phyloP scores from a whole-genome alignment of 2,113 vertebrate species.

The Micromys minutus region DNA sequence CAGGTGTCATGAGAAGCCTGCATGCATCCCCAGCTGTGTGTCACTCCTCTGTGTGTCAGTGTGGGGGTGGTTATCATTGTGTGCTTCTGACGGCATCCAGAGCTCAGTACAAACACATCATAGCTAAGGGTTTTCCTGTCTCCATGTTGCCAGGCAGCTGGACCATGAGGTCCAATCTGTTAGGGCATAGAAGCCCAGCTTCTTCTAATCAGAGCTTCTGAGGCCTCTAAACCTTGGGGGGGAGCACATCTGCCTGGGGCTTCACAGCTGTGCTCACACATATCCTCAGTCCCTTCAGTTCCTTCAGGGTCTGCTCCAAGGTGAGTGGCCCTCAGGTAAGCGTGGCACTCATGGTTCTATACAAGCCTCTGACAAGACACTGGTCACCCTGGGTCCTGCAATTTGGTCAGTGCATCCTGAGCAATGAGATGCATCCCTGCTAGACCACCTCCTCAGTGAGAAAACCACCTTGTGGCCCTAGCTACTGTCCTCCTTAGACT shows the following conservation, averaged over 20 bases:
- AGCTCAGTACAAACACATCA: constrained; percentile 55
- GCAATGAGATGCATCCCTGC: background rate
- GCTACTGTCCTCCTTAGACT: background rate
- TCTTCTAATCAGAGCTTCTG: background rate
- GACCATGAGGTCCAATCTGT: background rate
- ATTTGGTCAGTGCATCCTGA: background rate
- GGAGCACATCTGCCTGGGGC: background rate
- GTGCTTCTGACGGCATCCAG: constrained; percentile 68
- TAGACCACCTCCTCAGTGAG: background rate
- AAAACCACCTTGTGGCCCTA: background rate
- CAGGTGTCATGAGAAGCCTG: constrained; percentile 34
- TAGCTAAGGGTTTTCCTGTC: constrained; percentile 41
- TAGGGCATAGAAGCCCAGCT: background rate
- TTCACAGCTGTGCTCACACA: background rate
- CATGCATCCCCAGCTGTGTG: constrained; percentile 42
- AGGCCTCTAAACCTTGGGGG: background rate
- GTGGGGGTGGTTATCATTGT: constrained; percentile 65
- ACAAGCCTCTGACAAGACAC: background rate
- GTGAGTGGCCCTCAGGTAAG: background rate
- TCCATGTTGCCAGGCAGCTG: constrained; percentile 55
- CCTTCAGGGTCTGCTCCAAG: background rate
- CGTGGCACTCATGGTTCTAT: background rate
- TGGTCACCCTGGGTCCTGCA: background rate
- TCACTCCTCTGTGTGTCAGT: constrained; percentile 73
- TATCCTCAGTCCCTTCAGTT: background rate